These are phyloP conservation scores for Psophia crepitans DNA, from an alignment of 2,113 vertebrate species.

Conservation along the genomic window DNA sequence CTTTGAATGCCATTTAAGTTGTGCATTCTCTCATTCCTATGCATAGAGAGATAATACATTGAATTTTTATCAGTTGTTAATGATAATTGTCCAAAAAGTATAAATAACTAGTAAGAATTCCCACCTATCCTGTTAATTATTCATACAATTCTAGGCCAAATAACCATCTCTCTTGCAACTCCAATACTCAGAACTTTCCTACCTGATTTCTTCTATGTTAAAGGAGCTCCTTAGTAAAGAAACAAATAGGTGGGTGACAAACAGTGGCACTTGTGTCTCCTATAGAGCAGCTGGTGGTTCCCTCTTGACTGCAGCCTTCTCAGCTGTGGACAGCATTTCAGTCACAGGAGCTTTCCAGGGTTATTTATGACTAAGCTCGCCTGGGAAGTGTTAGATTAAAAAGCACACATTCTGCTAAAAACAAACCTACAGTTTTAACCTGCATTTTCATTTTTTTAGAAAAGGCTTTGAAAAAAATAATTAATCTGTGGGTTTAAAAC, in stretches of 20 bases:
- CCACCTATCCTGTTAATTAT: background rate
- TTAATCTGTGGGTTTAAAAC: background rate
- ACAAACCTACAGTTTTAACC: background rate
- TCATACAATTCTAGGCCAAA: background rate
- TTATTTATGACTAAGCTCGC: background rate
- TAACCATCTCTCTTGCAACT: background rate
- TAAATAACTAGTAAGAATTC: background rate
- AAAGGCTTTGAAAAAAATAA: background rate
- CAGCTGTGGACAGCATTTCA: background rate
- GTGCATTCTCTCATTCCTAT: fast-evolving
- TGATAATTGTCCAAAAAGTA: background rate
- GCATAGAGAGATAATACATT: background rate
- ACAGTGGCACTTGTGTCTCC: background rate
- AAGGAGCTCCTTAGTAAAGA: background rate
- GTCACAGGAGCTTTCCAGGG: background rate
- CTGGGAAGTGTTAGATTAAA: background rate
- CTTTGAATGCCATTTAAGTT: background rate
- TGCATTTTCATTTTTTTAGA: background rate
- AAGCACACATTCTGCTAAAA: background rate
- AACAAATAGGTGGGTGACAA: background rate
- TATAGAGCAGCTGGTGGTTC: background rate
- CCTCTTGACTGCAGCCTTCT: background rate
- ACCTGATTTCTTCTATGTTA: background rate
- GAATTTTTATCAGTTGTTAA: background rate
- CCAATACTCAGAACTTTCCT: background rate